These are phyloP conservation scores for Acronicta alni DNA, from an alignment of 2,888 invertebrate species.

Conservation along the genomic window DNA sequence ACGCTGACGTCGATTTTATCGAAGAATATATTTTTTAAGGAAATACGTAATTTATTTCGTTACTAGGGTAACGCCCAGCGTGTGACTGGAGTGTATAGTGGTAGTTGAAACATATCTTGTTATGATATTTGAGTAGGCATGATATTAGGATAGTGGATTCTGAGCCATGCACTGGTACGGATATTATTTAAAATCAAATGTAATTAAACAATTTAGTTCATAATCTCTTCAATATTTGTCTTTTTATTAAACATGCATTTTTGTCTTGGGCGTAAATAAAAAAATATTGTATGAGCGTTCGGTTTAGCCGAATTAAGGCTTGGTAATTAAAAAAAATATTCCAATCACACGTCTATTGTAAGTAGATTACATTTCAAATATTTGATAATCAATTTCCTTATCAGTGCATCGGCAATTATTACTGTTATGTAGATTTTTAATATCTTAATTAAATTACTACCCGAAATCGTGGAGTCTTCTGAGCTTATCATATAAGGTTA, in stretches of 20 bases:
- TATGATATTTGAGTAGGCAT: constrained; percentile 58
- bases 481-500: constrained; percentile 11
- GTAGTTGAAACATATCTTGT: constrained; percentile 57
- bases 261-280: no score
- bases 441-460: constrained; percentile 37
- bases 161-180: constrained; percentile 25
- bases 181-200: not conserved
- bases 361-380: no score
- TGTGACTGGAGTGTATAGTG: constrained; percentile 24
- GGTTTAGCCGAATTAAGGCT: no score
- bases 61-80: constrained; percentile 25
- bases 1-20: constrained; percentile 35
- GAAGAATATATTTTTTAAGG: constrained; percentile 15
- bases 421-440: constrained; percentile 56
- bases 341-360: no score
- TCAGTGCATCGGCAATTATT: constrained; percentile 34
- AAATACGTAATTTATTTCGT: constrained; percentile 36
- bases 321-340: no score
- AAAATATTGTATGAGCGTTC: no score
- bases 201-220: no score
- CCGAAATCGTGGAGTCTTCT: constrained; percentile 9
- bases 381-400: constrained; percentile 5
- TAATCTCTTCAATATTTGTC: no score
- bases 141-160: constrained; percentile 39
- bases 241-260: no score